Evolutionary conservation across 2,888 invertebrate species (phyloP).

Genomic region (Sabellastarte sp.): DNA sequence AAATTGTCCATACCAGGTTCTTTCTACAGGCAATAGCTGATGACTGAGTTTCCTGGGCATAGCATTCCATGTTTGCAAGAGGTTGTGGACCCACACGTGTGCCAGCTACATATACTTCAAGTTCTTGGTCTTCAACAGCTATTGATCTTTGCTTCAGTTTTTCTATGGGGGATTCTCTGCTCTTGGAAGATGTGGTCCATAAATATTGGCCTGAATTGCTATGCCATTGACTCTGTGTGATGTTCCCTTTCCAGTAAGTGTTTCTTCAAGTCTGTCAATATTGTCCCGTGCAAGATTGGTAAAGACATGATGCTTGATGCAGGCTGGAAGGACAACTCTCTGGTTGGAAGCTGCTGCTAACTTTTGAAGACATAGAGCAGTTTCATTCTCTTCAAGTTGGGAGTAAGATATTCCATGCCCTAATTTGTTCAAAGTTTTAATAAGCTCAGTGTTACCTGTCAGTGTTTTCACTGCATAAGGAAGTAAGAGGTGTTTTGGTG

Average conservation of each 20-base stretch:
- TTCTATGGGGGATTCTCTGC: slow-evolving; percentile 9
- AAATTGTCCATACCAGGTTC: slow-evolving; percentile 12
- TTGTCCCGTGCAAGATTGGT: slow-evolving; percentile 28
- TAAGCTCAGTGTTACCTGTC: slow-evolving; percentile 9
- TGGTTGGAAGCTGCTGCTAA: slow-evolving; percentile 7
- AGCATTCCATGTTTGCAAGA: background rate
- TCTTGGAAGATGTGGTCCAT: no score
- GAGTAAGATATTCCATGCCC: slow-evolving; percentile 12
- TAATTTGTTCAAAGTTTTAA: slow-evolving; percentile 5
- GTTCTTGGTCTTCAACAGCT: slow-evolving; percentile 5
- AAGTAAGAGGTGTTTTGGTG: slow-evolving; percentile 7
- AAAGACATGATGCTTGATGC: slow-evolving; percentile 18
- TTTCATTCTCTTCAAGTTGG: slow-evolving; percentile 19
- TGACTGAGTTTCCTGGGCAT: background rate
- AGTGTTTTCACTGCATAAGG: slow-evolving; percentile 9
- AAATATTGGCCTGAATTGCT: slow-evolving; percentile 19
- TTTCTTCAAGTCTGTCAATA: slow-evolving; percentile 32
- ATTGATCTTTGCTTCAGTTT: slow-evolving; percentile 11
- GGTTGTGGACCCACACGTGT: slow-evolving; percentile 12
- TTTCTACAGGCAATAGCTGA: slow-evolving; percentile 6
- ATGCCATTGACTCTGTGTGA: slow-evolving; percentile 34
- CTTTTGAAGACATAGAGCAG: slow-evolving; percentile 26
- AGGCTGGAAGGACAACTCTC: slow-evolving; percentile 12
- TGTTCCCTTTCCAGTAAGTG: slow-evolving; percentile 28
- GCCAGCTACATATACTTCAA: slow-evolving; percentile 15